A percentile compares a stretch with the other conserved stretches of the same genome.
Evolutionary conservation across 2,888 invertebrate genomes (phyloP).

Genomic region (Mesorhabditis spiculigera): DNA sequence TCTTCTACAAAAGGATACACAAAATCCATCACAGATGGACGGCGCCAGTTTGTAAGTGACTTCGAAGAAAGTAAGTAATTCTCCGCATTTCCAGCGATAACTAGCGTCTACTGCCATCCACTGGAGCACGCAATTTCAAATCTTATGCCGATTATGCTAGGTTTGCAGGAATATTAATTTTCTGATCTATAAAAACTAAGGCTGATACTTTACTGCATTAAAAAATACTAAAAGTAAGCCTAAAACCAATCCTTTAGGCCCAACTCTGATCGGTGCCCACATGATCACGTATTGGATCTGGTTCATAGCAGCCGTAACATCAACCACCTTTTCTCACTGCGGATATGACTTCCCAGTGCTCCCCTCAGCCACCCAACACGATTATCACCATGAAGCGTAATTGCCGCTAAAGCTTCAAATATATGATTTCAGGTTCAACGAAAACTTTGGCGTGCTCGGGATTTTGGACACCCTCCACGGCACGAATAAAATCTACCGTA

Average conservation of each 20-base stretch:
- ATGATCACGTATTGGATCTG: slow-evolving; percentile 70
- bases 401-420: neutral
- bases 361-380: slow-evolving; percentile 80
- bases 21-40: slow-evolving; percentile 86
- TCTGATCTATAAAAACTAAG: neutral
- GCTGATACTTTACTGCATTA: neutral
- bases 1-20: slow-evolving; percentile 77
- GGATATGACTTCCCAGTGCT: slow-evolving; percentile 82
- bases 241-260: slow-evolving; percentile 57
- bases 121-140: slow-evolving; percentile 67
- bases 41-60: slow-evolving; percentile 71
- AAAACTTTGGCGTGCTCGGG: slow-evolving; percentile 79
- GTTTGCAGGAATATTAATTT: slow-evolving; percentile 6
- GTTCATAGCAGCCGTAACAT: slow-evolving; percentile 72
- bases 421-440: slow-evolving; percentile 70
- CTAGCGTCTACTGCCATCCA: slow-evolving; percentile 42
- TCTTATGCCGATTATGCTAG: slow-evolving; percentile 72
- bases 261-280: slow-evolving; percentile 70
- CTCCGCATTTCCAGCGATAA: slow-evolving; percentile 30
- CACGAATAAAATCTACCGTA: slow-evolving; percentile 75
- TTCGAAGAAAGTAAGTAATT: slow-evolving; percentile 5
- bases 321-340: slow-evolving; percentile 77
- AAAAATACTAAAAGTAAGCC: slow-evolving; percentile 4
- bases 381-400: slow-evolving; percentile 79
- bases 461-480: slow-evolving; percentile 79